A percentile compares a stretch with the other conserved stretches of the same genome.
Evolutionary conservation across 2,113 vertebrate species (phyloP).

Genomic region (Alligator mississippiensis): DNA sequence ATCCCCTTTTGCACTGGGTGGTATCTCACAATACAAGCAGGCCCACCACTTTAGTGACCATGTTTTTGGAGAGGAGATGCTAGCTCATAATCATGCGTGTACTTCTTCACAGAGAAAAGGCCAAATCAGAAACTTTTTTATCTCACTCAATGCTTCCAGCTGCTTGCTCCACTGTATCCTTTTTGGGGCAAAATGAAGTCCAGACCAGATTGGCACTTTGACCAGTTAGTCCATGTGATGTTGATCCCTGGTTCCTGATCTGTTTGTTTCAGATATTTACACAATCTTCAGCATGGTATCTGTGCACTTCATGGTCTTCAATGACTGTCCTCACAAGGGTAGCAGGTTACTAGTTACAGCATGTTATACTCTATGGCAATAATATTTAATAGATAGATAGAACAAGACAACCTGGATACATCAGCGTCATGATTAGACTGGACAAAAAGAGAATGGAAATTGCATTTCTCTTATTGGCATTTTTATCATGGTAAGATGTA

Average conservation of each 20-base stretch:
- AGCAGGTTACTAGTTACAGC: background rate
- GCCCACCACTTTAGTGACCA: too few relatives aligned
- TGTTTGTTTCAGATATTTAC: background rate
- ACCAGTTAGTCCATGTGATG: too few relatives aligned
- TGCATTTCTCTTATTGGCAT: background rate
- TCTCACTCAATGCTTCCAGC: background rate
- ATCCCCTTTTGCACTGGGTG: too few relatives aligned
- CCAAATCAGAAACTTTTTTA: background rate
- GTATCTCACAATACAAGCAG: too few relatives aligned
- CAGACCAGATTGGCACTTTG: background rate
- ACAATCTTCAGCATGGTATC: fast-evolving
- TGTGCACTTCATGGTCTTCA: background rate
- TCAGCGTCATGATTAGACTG: background rate
- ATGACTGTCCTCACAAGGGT: fast-evolving
- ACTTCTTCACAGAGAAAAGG: background rate
- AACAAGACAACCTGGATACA: background rate
- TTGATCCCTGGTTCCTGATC: background rate
- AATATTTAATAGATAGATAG: background rate
- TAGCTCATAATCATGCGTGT: background rate
- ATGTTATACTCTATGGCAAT: background rate
- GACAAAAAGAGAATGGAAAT: background rate
- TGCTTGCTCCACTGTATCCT: background rate
- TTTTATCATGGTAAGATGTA: background rate
- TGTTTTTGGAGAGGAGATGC: background rate
- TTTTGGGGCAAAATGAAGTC: background rate